Evolutionary conservation across 2,113 vertebrate species (phyloP).

Genomic region (Greenwoodochromis staneri): DNA sequence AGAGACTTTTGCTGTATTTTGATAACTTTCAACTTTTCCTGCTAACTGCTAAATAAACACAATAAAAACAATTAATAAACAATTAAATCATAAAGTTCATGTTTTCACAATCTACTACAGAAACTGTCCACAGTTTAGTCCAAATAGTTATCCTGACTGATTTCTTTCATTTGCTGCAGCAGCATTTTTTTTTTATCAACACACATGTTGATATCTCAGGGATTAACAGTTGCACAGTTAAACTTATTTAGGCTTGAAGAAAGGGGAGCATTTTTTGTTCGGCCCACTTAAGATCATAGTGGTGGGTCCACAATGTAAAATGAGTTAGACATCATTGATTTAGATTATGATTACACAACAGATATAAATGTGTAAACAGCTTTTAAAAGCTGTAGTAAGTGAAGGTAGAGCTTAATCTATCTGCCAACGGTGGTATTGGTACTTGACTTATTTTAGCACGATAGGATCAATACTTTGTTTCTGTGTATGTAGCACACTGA

Average conservation of each 20-base stretch:
- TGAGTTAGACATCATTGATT: not conserved
- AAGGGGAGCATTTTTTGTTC: not conserved
- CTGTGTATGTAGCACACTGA: not conserved
- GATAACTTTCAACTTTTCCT: not conserved
- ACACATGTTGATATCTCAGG: not conserved
- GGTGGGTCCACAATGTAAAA: not conserved
- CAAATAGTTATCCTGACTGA: not conserved
- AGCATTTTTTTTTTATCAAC: not conserved
- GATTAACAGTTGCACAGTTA: not conserved
- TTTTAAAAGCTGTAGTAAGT: not conserved
- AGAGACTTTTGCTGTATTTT: not conserved
- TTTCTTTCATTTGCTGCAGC: not conserved
- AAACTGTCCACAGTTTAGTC: not conserved
- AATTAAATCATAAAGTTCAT: not conserved
- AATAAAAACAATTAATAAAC: not conserved
- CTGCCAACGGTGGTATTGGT: rapidly evolving
- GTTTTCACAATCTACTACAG: not conserved
- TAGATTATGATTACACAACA: not conserved
- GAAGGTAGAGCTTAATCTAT: not conserved
- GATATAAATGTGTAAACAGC: not conserved
- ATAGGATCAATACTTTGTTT: not conserved
- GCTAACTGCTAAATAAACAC: not conserved
- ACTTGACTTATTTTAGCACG: rapidly evolving
- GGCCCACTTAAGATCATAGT: not conserved
- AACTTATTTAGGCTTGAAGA: not conserved